Percentiles rank a stretch among this genome's conserved stretches.
These are phyloP conservation scores for Yponomeuta evonymella DNA, from an alignment of 2,888 invertebrate genomes.

Conservation along the genomic window DNA sequence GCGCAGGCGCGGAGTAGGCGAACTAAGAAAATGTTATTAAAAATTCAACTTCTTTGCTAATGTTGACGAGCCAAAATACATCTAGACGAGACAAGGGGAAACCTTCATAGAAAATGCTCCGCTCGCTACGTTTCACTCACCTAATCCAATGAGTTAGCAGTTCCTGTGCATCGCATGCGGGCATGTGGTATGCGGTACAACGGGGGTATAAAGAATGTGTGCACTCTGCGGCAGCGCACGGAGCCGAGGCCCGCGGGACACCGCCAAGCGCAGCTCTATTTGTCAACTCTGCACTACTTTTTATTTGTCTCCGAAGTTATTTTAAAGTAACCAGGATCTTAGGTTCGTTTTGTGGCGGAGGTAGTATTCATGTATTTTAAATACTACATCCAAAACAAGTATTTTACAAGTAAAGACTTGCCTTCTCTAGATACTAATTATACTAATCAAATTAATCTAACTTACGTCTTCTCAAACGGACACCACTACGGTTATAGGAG, in stretches of 20 bases:
- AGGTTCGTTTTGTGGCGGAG: neutral
- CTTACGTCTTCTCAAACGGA: neutral
- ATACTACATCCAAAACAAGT: no score
- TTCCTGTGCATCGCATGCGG: neutral
- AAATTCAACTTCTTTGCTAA: no score
- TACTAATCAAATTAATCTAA: no score
- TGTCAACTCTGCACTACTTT: neutral
- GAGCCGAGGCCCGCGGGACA: neutral
- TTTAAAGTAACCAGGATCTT: neutral
- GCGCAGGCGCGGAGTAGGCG: no score
- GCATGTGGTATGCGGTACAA: neutral
- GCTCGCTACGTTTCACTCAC: no score
- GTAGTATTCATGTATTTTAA: no score
- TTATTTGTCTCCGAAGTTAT: neutral
- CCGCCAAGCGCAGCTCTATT: neutral
- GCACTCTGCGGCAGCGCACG: neutral
- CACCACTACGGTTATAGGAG: neutral
- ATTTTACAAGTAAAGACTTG: no score
- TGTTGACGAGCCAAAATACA: no score
- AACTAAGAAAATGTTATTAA: no score
- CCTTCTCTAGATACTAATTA: no score
- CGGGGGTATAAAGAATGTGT: neutral
- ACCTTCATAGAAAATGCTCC: no score
- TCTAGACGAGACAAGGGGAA: no score
- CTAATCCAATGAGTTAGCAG: neutral